Evolutionary conservation across 2,797 vertebrate species (phyloP).

Genomic region (Characodon lateralis): DNA sequence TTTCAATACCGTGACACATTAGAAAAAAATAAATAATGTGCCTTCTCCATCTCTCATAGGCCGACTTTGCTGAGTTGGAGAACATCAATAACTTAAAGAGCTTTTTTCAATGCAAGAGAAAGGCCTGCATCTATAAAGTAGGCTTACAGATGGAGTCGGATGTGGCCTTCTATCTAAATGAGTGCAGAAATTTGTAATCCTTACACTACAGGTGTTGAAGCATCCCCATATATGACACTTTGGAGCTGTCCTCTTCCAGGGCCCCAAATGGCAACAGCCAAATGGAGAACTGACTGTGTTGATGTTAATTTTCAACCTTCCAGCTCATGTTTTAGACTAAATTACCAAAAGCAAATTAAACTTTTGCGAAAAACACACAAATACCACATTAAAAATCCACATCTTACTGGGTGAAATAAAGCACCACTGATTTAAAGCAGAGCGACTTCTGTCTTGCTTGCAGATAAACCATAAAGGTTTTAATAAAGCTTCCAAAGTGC

Average conservation of each 20-base stretch:
- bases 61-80: constrained; percentile 27
- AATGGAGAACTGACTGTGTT: constrained; percentile 12
- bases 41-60: constrained; percentile 19
- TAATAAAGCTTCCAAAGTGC: constrained; percentile 62
- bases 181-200: neutral
- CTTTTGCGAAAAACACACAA: constrained; percentile 21
- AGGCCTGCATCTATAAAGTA: constrained; percentile 19
- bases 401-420: constrained; percentile 38
- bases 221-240: constrained; percentile 21
- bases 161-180: neutral
- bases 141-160: constrained; percentile 14
- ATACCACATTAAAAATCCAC: constrained; percentile 32
- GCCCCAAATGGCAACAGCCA: constrained; percentile 15
- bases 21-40: constrained; percentile 28
- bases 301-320: constrained; percentile 31
- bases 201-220: constrained; percentile 20
- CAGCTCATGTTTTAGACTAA: constrained; percentile 40
- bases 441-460: constrained; percentile 37
- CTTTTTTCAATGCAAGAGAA: constrained; percentile 39
- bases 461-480: constrained; percentile 43
- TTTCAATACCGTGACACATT: constrained; percentile 22
- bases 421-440: constrained; percentile 42
- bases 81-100: constrained; percentile 20
- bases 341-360: constrained; percentile 32
- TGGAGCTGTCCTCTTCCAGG: constrained; percentile 13